phyloP scores from a whole-genome alignment of 2,113 vertebrate species.

The Xiphorhynchus elegans region DNA sequence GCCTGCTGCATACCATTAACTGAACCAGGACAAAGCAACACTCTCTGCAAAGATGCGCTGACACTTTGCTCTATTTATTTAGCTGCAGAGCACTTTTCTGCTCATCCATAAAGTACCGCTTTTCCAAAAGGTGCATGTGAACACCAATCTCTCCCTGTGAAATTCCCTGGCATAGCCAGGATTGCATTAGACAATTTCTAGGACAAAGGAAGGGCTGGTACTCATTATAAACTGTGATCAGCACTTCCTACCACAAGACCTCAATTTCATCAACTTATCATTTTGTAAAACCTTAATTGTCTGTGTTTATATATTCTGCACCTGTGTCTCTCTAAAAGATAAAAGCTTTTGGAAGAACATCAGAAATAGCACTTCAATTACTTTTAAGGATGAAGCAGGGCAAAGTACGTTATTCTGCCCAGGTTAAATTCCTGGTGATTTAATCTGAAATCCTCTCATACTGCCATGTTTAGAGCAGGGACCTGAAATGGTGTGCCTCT shows the following conservation, averaged over 20 bases:
- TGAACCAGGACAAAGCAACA: not conserved
- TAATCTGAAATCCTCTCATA: not conserved
- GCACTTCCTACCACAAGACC: not conserved
- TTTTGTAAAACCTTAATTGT: not conserved
- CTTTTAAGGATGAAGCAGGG: not conserved
- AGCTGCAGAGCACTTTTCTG: not conserved
- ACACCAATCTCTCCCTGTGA: not conserved
- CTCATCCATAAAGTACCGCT: not conserved
- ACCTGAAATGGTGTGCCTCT: not conserved
- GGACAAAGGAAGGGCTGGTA: not conserved
- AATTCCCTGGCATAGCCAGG: not conserved
- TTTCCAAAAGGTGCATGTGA: fast-evolving
- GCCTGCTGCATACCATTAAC: not conserved
- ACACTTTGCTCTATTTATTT: not conserved
- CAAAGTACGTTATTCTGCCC: not conserved
- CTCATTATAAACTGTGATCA: not conserved
- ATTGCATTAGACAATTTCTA: not conserved
- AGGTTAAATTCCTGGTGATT: not conserved
- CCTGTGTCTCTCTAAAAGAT: not conserved
- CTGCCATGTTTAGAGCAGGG: not conserved
- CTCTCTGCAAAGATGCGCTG: not conserved
- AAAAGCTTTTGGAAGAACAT: not conserved
- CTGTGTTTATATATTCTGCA: not conserved
- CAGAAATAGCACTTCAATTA: not conserved
- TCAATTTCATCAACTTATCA: not conserved